These are phyloP conservation scores for Oncorhynchus gorbuscha DNA, from an alignment of 2,113 vertebrate species.

Conservation along the genomic window DNA sequence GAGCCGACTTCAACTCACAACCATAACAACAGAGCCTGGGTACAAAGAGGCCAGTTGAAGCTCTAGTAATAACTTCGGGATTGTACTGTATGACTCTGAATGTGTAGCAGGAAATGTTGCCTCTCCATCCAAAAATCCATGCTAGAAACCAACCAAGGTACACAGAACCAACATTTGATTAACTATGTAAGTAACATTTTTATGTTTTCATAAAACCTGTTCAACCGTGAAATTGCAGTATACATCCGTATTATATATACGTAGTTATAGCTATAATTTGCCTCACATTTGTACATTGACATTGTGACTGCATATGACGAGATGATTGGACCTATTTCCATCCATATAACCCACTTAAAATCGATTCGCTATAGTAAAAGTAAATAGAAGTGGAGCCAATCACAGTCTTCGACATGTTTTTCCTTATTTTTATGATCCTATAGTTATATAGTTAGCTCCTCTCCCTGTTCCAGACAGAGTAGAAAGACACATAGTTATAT, in stretches of 20 bases:
- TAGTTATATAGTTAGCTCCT: too few species aligned
- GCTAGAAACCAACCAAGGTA: background rate
- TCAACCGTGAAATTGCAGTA: background rate
- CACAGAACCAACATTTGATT: background rate
- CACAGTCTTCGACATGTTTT: too few species aligned
- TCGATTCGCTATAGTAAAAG: too few species aligned
- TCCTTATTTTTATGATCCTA: too few species aligned
- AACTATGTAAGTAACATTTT: background rate
- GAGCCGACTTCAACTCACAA: constrained; percentile 17
- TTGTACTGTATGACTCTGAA: background rate
- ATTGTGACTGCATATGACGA: too few species aligned
- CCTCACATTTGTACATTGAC: too few species aligned
- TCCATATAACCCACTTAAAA: too few species aligned
- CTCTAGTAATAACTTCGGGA: background rate
- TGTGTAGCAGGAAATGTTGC: background rate
- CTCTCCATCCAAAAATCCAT: background rate
- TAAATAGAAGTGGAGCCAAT: too few species aligned
- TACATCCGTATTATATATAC: background rate
- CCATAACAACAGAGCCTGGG: constrained; percentile 18
- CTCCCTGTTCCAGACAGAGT: too few species aligned
- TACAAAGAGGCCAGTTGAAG: constrained; percentile 14
- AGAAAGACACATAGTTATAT: too few species aligned
- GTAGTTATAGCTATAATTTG: too few species aligned
- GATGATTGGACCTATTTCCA: too few species aligned
- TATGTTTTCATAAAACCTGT: background rate